Evolutionary conservation across 92 coral and sea anemone species (phyloP), one percentile per base, ranked within the genome.

Genomic region (Metridium senile): DNA sequence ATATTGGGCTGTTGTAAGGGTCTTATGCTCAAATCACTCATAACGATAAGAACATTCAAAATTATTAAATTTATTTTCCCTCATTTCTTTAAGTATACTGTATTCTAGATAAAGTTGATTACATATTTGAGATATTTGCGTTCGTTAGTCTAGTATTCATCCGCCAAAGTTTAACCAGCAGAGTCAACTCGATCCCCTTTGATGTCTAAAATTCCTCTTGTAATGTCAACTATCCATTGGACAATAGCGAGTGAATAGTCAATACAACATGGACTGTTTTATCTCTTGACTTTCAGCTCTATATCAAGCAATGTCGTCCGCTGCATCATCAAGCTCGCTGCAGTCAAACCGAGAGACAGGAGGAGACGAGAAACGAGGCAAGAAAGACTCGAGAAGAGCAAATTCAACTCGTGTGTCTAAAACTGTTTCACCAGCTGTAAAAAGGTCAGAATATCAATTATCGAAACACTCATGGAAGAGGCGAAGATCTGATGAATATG

Each of bases 361-460:
- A 31, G 79, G 70, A 19, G 68, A 54, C 43, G 79, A 58, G 58
- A 74, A 59, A 46, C 58, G 58, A 74, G 45, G 47, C 79, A 74
- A 62, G 68, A 74, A 69, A 53, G 94, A 86, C 34, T 86, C 87
- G 9, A 90, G 87, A 75, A 76, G 86, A 32, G 76, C 84, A 59
- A 52, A 73, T 33, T 74, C 94, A 34, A 76, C 52, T 58, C 81
- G 98, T 63, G 84, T 86, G 52, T 91, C 97, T 23, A 93, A 88
- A 86, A 86, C 93, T 43, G 74, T 73, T 25, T 84, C 93, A 45
- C 74, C 97, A 30, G 94, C 98, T 69, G 98, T 97, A n/a, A 93
- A 90, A 76, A 93, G 98, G 98, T 93, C 68, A 74, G 70, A 62
- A 22, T 58, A 39, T 13, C 51, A 74, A 51, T 49, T 56, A 39